Base-by-base conservation (phyloP, 2,888 invertebrate genomes). In the Heteromurus nitidus region DNA sequence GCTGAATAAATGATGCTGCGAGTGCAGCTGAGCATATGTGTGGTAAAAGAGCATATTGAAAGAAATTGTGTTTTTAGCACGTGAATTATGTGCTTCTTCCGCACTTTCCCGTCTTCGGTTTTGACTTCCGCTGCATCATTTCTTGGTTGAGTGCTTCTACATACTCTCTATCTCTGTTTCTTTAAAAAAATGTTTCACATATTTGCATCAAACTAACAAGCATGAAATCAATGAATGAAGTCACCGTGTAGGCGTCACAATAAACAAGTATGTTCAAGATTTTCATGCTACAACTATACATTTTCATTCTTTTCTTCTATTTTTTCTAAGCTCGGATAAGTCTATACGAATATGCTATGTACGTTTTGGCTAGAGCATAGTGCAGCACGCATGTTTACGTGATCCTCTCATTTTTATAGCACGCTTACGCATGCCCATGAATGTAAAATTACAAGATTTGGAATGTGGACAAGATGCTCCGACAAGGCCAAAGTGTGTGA, bases 381-480 rank as follows among this genome's bases (percentile, higher is more conserved):
- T n/a, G n/a, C n/a, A n/a, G n/a, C n/a, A n/a, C n/a, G n/a, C n/a
- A n/a, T n/a, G n/a, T n/a, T n/a, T n/a, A n/a, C n/a, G n/a, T n/a
- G n/a, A n/a, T n/a, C n/a, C n/a, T n/a, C n/a, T n/a, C n/a, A n/a
- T n/a, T n/a, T n/a, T n/a, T n/a, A n/a, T n/a, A n/a, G n/a, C n/a
- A n/a, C n/a, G n/a, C n/a, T n/a, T n/a, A n/a, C n/a, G n/a, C n/a
- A n/a, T n/a, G n/a, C n/a, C n/a, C n/a, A n/a, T 62, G 44, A 20
- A 9, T 65, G 31, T 65, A 62, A 72, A 62, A 73, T 60, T 73
- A 62, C 44, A 7, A 30, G 58, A 3, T 47, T 72, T 50, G 62
- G 73, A 73, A 73, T 73, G 73, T 5, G 58, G n/a, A n/a, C n/a
- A 31, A 36, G 20, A 26, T 26, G 55, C 26, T 50, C 47, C 20